phyloP scores from a whole-genome alignment of 2,113 vertebrate species.

The Caracal caracal region DNA sequence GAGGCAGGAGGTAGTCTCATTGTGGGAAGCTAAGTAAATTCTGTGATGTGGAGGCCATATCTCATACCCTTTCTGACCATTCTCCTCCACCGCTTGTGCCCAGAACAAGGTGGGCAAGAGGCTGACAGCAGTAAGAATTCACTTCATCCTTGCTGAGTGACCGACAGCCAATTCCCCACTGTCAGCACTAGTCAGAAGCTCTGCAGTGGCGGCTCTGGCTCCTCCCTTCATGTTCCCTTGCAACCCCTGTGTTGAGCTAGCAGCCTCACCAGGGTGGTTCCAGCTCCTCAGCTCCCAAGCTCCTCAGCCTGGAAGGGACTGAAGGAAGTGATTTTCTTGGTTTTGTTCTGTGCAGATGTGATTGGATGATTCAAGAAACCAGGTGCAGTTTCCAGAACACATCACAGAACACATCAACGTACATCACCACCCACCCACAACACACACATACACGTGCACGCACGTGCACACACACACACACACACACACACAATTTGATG shows the following conservation, averaged over 20 bases:
- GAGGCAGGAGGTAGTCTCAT: neutral
- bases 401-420: neutral
- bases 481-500: neutral
- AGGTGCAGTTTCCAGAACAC: neutral
- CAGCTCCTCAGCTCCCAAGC: neutral
- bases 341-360: neutral
- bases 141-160: neutral
- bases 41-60: neutral
- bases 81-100: neutral
- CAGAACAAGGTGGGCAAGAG: neutral
- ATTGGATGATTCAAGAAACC: neutral
- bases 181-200: conserved; percentile 49
- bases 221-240: neutral
- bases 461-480: neutral
- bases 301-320: neutral
- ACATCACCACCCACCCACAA: neutral
- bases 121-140: neutral
- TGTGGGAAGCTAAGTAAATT: neutral
- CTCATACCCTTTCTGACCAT: neutral
- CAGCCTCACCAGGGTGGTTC: neutral
- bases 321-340: neutral
- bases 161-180: neutral
- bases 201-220: neutral
- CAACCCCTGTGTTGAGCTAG: neutral
- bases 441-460: neutral